Evolutionary conservation across 2,888 invertebrate species (phyloP), one percentile per base, ranked within the genome.

Genomic region (Malachius bipustulatus): DNA sequence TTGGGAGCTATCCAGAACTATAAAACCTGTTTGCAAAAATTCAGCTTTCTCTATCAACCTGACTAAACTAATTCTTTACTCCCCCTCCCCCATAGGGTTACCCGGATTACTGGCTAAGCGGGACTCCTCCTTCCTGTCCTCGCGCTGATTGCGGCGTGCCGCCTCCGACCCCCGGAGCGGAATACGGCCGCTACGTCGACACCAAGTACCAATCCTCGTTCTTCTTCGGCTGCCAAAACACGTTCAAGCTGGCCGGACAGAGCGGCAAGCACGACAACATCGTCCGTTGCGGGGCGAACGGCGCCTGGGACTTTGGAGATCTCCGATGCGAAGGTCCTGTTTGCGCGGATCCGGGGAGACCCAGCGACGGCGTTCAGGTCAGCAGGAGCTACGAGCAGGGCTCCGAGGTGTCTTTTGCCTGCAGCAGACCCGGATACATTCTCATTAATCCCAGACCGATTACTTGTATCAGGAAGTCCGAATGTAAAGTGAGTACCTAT

Each of bases 241-340:
- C 94, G 0, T 96, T 94, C 57, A 89, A 89, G 56, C 67, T 91
- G 10, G 89, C 88, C 12, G 93, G 93, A 2, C 89, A 93, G 65
- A 89, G 91, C 1, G 82, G 80, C 44, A 80, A 83, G 49, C 83
- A 90, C 47, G 91, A 94, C 52, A 89, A 89, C 56, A 83, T 87
- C 8, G 94, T 97, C 1, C 71, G 83, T 42, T 96, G 96, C 61
- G 82, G 84, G 65, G 80, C 81, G 1, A 90, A 90, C 54, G 89
- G 90, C 2, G 81, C 85, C 41, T 97, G 97, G 97, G 96, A 96
- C 66, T 93, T 96, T 58, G 96, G 96, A 15, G 90, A 91, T 56
- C 68, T 97, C 32, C 69, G 89, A 35, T 97, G 97, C 55, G 93
- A 94, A 67, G 96, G 94, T 12, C 94, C 94, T 2, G 93, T 94